These are phyloP conservation scores for Jaculus jaculus DNA, from an alignment of 2,113 vertebrate genomes.

Conservation along the genomic window DNA sequence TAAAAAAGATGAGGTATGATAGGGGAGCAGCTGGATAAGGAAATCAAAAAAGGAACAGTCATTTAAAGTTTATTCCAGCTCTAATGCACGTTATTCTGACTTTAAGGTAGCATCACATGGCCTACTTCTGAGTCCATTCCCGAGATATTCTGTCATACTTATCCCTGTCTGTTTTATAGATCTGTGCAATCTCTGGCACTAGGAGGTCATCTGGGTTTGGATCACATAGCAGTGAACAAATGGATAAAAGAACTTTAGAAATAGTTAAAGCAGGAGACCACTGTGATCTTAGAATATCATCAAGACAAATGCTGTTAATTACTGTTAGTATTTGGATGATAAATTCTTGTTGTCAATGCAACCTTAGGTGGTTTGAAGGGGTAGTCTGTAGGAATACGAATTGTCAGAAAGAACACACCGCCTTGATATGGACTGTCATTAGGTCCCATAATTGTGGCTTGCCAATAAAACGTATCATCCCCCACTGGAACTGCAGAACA, in stretches of 20 bases:
- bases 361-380: no score
- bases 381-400: no score
- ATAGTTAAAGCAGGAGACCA: no score
- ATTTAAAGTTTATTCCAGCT: conserved; percentile 96
- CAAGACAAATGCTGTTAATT: no score
- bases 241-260: conserved; percentile 96
- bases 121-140: conserved; percentile 99
- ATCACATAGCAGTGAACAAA: conserved; percentile 99
- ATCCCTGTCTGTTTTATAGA: conserved; percentile 99
- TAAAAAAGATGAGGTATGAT: conserved; percentile 90
- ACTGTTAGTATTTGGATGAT: no score
- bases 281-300: no score
- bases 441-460: no score
- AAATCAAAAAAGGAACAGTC: conserved; percentile 92
- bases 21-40: conserved; percentile 91
- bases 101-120: conserved; percentile 96
- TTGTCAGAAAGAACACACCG: no score
- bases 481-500: no score
- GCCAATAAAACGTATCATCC: no score
- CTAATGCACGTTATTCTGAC: conserved; percentile 91
- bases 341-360: no score
- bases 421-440: no score
- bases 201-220: conserved; percentile 98
- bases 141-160: conserved; percentile 99
- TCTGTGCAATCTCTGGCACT: conserved; percentile 99